Evolutionary conservation across 2,113 vertebrate species (phyloP).

Genomic region (Turnix velox): DNA sequence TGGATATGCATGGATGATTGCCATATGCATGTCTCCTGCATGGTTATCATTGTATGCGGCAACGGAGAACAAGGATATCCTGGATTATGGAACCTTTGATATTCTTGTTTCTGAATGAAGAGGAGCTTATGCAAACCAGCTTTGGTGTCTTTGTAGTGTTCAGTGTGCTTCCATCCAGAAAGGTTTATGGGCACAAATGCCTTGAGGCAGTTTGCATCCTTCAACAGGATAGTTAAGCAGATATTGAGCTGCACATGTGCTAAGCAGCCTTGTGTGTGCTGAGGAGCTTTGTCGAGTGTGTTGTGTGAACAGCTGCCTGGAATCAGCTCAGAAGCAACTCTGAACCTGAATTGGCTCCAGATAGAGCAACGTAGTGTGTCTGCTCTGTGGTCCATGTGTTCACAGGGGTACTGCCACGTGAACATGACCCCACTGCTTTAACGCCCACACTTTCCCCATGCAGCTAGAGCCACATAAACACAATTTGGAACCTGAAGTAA

Average conservation of each 20-base stretch:
- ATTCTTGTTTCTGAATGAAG: background rate
- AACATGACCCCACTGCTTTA: background rate
- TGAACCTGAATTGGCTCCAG: background rate
- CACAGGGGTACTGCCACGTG: accelerated
- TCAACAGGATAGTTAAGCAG: background rate
- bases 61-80: background rate
- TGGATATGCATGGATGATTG: background rate
- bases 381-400: accelerated
- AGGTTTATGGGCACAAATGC: background rate
- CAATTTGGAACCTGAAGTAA: background rate
- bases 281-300: background rate
- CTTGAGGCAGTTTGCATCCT: background rate
- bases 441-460: background rate
- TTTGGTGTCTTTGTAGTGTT: background rate
- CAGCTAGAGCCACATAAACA: background rate
- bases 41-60: background rate
- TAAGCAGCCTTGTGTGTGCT: background rate
- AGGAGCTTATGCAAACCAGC: background rate
- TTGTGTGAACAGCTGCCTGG: background rate
- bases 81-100: background rate
- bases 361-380: accelerated
- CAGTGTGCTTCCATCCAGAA: background rate
- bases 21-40: background rate
- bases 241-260: background rate
- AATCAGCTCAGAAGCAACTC: background rate